A percentile compares a stretch with the other conserved stretches of the same genome.
Conservation (phyloP, 1,140 invertebrate genomes). For the Dreissena polymorpha region DNA sequence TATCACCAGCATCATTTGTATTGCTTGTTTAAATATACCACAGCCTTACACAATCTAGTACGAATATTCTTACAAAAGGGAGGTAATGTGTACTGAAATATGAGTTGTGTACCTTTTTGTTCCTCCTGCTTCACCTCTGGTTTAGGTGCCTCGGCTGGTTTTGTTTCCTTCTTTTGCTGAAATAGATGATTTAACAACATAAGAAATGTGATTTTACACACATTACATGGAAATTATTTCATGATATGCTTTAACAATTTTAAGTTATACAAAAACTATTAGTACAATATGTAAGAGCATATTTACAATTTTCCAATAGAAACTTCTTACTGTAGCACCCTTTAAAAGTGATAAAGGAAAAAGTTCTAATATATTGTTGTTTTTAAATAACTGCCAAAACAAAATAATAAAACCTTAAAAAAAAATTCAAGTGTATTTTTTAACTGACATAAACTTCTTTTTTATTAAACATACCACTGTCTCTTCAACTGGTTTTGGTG, state of each 20-base stretch:
- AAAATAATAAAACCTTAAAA: slow-evolving; percentile 1
- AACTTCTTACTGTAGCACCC: slow-evolving; percentile 7
- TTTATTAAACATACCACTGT: slow-evolving; percentile 31
- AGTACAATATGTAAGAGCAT: too few relatives aligned
- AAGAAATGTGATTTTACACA: too few relatives aligned
- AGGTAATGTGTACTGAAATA: too few relatives aligned
- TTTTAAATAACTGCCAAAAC: not conserved
- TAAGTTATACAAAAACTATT: too few relatives aligned
- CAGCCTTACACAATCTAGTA: too few relatives aligned
- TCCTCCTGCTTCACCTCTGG: slow-evolving; percentile 53
- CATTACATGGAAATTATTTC: too few relatives aligned
- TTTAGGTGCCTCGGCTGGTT: slow-evolving; percentile 48
- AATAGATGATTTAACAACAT: not conserved
- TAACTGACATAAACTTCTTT: not conserved
- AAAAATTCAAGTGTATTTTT: not conserved
- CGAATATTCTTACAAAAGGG: too few relatives aligned
- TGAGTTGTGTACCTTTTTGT: slow-evolving; percentile 43
- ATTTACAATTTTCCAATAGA: slow-evolving; percentile 15
- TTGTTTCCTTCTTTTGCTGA: slow-evolving; percentile 53
- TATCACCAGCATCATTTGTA: too few relatives aligned
- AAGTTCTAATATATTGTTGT: not conserved
- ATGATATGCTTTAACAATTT: too few relatives aligned
- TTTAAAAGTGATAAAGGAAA: not conserved
- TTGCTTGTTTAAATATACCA: too few relatives aligned
- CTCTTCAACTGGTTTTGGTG: slow-evolving; percentile 28